These are phyloP conservation scores for Prenolepis imparis DNA, from an alignment of 2,888 invertebrate species.

Conservation along the genomic window DNA sequence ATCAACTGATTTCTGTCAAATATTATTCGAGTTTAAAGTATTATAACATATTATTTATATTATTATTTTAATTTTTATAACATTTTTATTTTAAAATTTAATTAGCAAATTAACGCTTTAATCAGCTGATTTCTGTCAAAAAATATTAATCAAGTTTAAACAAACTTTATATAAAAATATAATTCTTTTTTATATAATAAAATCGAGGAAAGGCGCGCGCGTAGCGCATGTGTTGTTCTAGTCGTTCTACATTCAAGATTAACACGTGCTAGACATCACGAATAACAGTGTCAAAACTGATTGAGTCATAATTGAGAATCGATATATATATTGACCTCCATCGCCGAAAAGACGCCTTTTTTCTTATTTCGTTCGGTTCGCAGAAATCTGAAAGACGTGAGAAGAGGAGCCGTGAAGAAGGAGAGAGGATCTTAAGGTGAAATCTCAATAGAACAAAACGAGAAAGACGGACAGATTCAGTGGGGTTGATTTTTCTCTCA, in stretches of 20 bases:
- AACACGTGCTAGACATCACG: not conserved
- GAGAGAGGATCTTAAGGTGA: constrained; percentile 41
- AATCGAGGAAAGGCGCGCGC: too few species aligned
- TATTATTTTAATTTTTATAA: too few species aligned
- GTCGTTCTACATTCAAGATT: not conserved
- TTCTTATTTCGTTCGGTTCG: constrained; percentile 25
- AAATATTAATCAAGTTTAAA: too few species aligned
- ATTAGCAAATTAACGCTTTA: too few species aligned
- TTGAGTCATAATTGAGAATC: constrained; percentile 46
- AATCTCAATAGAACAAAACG: constrained; percentile 25
- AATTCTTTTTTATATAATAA: too few species aligned
- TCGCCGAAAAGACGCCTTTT: constrained; percentile 7
- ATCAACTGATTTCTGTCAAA: too few species aligned
- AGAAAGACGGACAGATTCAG: constrained; percentile 15
- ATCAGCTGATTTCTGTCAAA: too few species aligned
- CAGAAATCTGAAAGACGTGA: constrained; percentile 43
- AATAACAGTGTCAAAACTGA: not conserved
- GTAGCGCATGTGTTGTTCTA: too few species aligned
- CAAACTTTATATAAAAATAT: too few species aligned
- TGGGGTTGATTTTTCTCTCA: constrained; percentile 82
- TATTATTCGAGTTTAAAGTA: too few species aligned
- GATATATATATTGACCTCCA: constrained; percentile 7
- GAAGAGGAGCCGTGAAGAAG: constrained; percentile 29
- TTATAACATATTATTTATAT: too few species aligned
- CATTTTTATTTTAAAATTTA: too few species aligned